These are phyloP conservation scores for Sceloporus tristichus DNA, from an alignment of 2,113 vertebrate species.

Conservation along the genomic window DNA sequence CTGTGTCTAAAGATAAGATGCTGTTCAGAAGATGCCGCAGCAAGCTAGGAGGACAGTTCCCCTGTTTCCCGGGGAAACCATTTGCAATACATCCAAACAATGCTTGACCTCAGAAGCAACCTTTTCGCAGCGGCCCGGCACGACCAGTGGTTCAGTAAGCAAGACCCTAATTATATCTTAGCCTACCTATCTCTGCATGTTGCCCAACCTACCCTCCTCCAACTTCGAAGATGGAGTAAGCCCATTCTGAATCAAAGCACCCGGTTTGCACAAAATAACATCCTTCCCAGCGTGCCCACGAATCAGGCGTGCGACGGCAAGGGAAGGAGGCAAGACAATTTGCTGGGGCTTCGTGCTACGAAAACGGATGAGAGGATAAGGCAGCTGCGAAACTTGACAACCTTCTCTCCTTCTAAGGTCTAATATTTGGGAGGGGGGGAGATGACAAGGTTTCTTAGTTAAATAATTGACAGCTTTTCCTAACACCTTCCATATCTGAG, in stretches of 20 bases:
- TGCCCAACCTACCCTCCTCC: not conserved
- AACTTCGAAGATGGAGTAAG: constrained; percentile 32
- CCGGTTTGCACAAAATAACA: constrained; percentile 36
- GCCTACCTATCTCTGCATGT: not conserved
- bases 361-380: constrained; percentile 37
- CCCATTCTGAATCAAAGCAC: constrained; percentile 1
- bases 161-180: not conserved
- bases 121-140: constrained; percentile 52
- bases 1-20: constrained; percentile 50
- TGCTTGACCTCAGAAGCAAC: constrained; percentile 72
- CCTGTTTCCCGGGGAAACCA: constrained; percentile 81
- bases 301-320: constrained; percentile 40
- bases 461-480: no score
- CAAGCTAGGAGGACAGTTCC: constrained; percentile 66
- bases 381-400: constrained; percentile 49
- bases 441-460: not conserved
- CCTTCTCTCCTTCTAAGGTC: constrained; percentile 9
- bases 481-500: not conserved
- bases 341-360: constrained; percentile 52
- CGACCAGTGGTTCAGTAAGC: constrained; percentile 50
- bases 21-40: constrained; percentile 66
- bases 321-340: constrained; percentile 56
- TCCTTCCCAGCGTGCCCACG: constrained; percentile 22
- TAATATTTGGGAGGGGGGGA: not conserved
- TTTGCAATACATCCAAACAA: constrained; percentile 72